Percentiles rank a stretch among this genome's conserved stretches.
phyloP scores from a whole-genome alignment of 2,797 vertebrate genomes.

The Molothrus aeneus region DNA sequence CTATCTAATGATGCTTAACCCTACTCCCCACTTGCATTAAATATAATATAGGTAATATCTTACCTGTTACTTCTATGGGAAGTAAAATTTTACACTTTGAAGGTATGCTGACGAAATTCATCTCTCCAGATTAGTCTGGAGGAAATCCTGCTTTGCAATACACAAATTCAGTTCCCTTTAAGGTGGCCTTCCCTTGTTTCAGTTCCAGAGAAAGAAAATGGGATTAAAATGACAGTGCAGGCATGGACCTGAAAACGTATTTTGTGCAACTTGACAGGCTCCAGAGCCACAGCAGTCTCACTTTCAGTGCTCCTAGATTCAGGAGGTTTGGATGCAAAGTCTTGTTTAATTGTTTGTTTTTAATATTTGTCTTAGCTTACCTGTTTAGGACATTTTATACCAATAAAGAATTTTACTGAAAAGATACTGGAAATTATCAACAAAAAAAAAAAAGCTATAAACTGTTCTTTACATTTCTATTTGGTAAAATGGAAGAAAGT shows the following conservation, averaged over 20 bases:
- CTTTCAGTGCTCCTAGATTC: background rate
- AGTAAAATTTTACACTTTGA: background rate
- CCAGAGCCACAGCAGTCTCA: background rate
- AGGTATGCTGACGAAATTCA: background rate
- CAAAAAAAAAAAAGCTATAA: background rate
- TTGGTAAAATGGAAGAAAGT: background rate
- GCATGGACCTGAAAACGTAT: background rate
- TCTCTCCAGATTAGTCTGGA: background rate
- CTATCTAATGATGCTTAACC: background rate
- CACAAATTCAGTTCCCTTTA: background rate
- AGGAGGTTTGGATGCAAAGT: background rate
- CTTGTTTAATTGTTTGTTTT: background rate
- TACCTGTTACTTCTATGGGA: background rate
- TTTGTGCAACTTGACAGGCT: background rate
- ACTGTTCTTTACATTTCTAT: background rate
- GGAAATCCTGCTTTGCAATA: background rate
- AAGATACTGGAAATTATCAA: background rate
- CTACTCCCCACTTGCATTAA: background rate
- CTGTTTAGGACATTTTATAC: background rate
- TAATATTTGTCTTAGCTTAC: background rate
- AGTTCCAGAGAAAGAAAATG: background rate
- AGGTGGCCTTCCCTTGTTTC: background rate
- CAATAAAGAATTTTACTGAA: background rate
- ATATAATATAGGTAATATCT: background rate
- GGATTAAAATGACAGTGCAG: background rate